Percentiles rank a stretch among this genome's conserved stretches.
These are phyloP conservation scores for Phoebastria nigripes DNA, from an alignment of 2,797 vertebrate genomes.

Conservation along the genomic window DNA sequence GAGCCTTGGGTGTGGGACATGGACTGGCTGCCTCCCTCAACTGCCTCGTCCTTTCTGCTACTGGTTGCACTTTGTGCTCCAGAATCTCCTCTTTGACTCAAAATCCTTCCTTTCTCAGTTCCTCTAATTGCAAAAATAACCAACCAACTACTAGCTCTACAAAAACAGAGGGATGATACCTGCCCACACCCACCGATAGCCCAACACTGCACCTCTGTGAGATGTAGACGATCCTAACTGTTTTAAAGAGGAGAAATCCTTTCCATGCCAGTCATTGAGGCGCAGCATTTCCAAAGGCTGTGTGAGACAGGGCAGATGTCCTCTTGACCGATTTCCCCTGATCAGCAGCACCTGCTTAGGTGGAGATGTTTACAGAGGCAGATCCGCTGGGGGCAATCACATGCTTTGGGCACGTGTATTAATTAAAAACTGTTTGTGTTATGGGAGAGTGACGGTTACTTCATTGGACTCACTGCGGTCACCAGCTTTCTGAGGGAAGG, in stretches of 20 bases:
- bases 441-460: not conserved
- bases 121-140: not conserved
- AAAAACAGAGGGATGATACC: not conserved
- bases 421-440: not conserved
- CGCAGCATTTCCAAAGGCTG: not conserved
- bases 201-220: accelerated
- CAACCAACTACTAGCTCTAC: not conserved
- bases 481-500: not conserved
- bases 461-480: accelerated
- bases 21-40: not conserved
- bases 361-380: not conserved
- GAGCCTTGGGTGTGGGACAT: accelerated
- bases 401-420: accelerated
- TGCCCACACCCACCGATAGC: not conserved
- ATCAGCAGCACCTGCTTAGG: not conserved
- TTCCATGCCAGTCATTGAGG: accelerated
- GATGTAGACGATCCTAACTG: not conserved
- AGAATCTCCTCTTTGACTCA: not conserved
- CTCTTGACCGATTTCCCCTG: accelerated
- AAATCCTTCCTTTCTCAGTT: not conserved
- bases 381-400: not conserved
- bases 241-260: not conserved
- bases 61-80: not conserved
- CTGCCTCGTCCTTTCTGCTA: accelerated
- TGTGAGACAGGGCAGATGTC: accelerated